Conservation (phyloP, 2,797 vertebrate species). For the Danio albolineatus region DNA sequence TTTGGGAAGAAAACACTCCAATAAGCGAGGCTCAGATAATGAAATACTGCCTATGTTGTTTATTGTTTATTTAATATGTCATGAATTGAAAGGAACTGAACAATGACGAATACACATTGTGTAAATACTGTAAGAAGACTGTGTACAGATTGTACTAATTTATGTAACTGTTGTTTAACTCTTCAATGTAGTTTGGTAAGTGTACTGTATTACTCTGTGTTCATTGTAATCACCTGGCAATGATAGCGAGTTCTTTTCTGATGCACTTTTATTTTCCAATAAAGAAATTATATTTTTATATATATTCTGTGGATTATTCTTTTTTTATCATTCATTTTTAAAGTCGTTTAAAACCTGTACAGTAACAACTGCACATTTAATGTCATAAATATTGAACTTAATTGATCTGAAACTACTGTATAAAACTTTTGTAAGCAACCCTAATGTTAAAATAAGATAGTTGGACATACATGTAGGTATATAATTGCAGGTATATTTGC, state of each 20-base stretch:
- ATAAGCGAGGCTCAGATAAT: conserved; percentile 53
- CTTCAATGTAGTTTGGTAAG: conserved; percentile 58
- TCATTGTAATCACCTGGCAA: conserved; percentile 66
- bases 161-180: conserved; percentile 64
- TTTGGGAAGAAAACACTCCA: conserved; percentile 27
- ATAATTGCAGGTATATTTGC: too few relatives aligned
- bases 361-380: background rate
- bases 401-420: too few relatives aligned
- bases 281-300: conserved; percentile 76
- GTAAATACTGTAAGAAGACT: conserved; percentile 72
- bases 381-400: background rate
- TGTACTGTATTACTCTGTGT: conserved; percentile 65
- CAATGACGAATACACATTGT: conserved; percentile 61
- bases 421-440: too few relatives aligned
- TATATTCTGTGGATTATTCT: conserved; percentile 38
- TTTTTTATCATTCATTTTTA: conserved; percentile 6
- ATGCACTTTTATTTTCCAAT: conserved; percentile 73
- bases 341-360: background rate
- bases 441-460: too few relatives aligned
- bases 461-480: too few relatives aligned
- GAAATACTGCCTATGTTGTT: conserved; percentile 57
- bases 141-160: conserved; percentile 76
- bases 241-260: conserved; percentile 63
- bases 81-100: conserved; percentile 41
- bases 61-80: conserved; percentile 64